phyloP scores from a whole-genome alignment of 37 sponge, comb jelly and placozoan genomes.

The Halichondria panicea region DNA sequence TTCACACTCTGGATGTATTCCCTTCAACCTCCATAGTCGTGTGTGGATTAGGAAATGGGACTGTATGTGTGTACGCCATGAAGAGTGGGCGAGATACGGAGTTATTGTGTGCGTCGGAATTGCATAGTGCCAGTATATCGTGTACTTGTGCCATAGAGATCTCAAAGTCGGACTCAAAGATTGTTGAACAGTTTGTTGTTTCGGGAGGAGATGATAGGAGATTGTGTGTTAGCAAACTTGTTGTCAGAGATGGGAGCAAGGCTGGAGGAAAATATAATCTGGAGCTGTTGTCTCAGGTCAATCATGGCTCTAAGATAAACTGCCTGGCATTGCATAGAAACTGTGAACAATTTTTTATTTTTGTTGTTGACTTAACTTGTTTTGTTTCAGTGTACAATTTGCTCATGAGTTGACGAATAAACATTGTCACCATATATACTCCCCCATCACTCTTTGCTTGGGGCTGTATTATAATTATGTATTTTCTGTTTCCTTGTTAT shows the following conservation, averaged over 20 bases:
- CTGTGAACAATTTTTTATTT: not conserved
- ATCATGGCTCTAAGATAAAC: not conserved
- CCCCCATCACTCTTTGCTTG: not conserved
- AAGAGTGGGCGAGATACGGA: not conserved
- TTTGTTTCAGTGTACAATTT: constrained; percentile 1
- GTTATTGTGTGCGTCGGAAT: not conserved
- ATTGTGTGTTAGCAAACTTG: constrained; percentile 13
- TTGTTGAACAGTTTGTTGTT: constrained; percentile 3
- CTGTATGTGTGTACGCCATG: constrained; percentile 30
- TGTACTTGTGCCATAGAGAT: constrained; percentile 15
- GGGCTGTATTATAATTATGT: not conserved
- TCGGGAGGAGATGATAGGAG: constrained; percentile 75
- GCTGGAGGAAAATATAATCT: too few relatives aligned
- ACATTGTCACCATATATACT: not conserved
- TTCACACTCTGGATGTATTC: constrained; percentile 33
- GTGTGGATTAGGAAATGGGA: constrained; percentile 62
- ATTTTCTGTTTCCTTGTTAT: too few relatives aligned
- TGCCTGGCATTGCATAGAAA: not conserved
- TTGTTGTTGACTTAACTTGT: not conserved
- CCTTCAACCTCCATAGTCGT: constrained; percentile 5
- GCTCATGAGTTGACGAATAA: too few relatives aligned
- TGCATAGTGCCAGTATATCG: constrained; percentile 27
- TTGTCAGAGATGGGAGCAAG: not conserved
- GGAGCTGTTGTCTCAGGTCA: too few relatives aligned
- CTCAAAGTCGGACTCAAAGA: not conserved